Base-by-base conservation (phyloP, 2,797 vertebrate genomes). In the Sebastes minor region DNA sequence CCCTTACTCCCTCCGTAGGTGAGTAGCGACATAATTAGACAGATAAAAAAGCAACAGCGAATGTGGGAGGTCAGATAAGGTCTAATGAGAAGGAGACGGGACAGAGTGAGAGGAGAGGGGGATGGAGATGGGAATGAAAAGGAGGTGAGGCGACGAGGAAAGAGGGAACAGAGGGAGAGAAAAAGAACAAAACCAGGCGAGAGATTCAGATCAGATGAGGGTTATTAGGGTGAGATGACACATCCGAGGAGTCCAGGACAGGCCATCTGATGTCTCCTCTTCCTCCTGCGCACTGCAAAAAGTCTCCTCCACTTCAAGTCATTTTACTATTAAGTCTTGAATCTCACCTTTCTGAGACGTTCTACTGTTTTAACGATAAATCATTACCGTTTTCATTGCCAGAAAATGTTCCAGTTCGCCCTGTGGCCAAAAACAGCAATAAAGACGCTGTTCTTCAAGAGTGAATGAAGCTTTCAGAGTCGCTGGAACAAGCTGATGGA, bases 21-120 rank as follows among this genome's bases (percentile, higher is more conserved):
- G 94, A 92, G 90, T 32, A 90, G 95, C 90, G 88, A 94, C 92
- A 95, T 95, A 95, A 96, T 96, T 95, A 96, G 92, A 95, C 88
- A 94, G 94, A 95, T 95, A 95, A 95, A 64, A 27, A 60, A 83
- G 52, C 80, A 74, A 42, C 23, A 76, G 83, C 88, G 94, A 92
- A 93, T 91, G 91, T 89, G 89, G 88, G 79, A 53, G 84, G 80
- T 72, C 67, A 92, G 95, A 96, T 96, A 95, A 95, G 91, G 86
- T 91, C 92, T 95, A 93, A 95, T 94, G 94, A 95, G 95, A 92
- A 81, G 78, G 83, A 89, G 88, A 85, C 20, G 77, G 86, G 87
- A 83, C 61, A 32, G 74, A 70, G 72, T 55, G 30, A 46, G 30
- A 60, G 55, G 74, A 74, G 64, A 52, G 67, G 85, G 62, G 74